phyloP scores from a whole-genome alignment of 1,140 invertebrate species.

The Leucophenga varia region DNA sequence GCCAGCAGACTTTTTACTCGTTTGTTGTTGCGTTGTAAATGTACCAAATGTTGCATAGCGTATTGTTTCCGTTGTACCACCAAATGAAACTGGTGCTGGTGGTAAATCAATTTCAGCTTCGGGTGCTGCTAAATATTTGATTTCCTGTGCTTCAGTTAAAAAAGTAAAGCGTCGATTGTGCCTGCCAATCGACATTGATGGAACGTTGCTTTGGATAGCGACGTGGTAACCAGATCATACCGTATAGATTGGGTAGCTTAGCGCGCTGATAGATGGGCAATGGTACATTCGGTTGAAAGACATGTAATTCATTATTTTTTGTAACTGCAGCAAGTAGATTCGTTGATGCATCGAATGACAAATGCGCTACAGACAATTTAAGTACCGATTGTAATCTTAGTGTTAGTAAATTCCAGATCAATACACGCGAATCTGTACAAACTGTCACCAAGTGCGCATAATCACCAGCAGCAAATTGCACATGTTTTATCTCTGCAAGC shows the following conservation, averaged over 20 bases:
- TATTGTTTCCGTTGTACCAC: constrained; percentile 14
- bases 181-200: constrained; percentile 60
- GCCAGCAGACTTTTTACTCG: too few species aligned
- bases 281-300: constrained; percentile 63
- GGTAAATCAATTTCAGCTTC: constrained; percentile 38
- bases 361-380: constrained; percentile 59
- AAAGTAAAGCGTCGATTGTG: constrained; percentile 63
- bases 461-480: constrained; percentile 66
- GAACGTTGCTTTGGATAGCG: constrained; percentile 54
- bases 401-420: constrained; percentile 73
- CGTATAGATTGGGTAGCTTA: constrained; percentile 57
- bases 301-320: constrained; percentile 61
- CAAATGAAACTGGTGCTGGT: constrained; percentile 35
- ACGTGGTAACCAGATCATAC: constrained; percentile 61
- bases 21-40: constrained; percentile 26
- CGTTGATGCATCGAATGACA: constrained; percentile 66
- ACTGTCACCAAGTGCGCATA: constrained; percentile 66
- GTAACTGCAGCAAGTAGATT: constrained; percentile 69
- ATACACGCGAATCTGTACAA: constrained; percentile 59
- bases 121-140: constrained; percentile 31
- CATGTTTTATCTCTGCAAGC: constrained; percentile 49
- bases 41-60: constrained; percentile 44
- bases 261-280: constrained; percentile 59
- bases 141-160: constrained; percentile 60
- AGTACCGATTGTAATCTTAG: constrained; percentile 59